Evolutionary conservation across 2,888 invertebrate genomes (phyloP).

Genomic region (Polyommatus iphigenia): DNA sequence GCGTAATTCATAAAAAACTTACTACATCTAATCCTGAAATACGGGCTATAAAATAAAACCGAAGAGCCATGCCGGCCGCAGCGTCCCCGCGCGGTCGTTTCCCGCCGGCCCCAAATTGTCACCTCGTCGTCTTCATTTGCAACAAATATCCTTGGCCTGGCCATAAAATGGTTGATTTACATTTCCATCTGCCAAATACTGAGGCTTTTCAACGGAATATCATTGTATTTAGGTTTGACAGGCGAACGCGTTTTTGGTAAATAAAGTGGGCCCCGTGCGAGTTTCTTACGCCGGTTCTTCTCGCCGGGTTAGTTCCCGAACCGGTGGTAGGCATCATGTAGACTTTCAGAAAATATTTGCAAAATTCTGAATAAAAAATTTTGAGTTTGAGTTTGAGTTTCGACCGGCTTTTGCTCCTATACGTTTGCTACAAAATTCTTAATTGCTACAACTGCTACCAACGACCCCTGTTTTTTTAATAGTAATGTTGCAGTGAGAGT

Average conservation of each 20-base stretch:
- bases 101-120: conserved; percentile 69
- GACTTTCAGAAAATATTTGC: no score
- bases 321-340: no score
- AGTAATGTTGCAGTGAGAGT: background rate
- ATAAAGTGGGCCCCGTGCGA: no score
- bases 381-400: no score
- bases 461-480: background rate
- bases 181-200: conserved; percentile 58
- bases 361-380: no score
- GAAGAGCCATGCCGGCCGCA: conserved; percentile 50
- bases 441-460: background rate
- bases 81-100: conserved; percentile 67
- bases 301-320: no score
- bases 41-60: conserved; percentile 56
- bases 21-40: conserved; percentile 42
- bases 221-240: conserved; percentile 7
- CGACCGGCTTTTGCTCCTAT: background rate
- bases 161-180: conserved; percentile 76
- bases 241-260: no score
- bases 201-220: conserved; percentile 14
- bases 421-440: background rate
- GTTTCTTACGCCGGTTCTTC: no score
- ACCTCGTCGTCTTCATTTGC: conserved; percentile 77
- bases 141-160: conserved; percentile 70
- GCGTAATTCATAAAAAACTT: conserved; percentile 23